These are phyloP conservation scores for Campopleginae sp. DNA, from an alignment of 2,888 invertebrate species.

Conservation along the genomic window DNA sequence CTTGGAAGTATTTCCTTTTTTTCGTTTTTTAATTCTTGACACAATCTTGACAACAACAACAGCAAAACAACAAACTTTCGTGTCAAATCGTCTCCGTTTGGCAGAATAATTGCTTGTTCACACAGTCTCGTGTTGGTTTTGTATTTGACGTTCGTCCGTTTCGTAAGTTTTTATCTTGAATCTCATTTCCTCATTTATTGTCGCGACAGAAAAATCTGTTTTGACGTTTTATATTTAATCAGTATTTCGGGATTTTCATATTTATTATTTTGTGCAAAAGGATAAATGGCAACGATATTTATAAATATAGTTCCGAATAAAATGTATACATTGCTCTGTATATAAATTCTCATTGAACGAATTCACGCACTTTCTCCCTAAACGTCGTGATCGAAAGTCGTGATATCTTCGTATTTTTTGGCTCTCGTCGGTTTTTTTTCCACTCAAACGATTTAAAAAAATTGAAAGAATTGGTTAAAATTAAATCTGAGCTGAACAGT, in stretches of 20 bases:
- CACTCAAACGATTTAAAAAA: slow-evolving; percentile 50
- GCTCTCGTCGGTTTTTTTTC: background rate
- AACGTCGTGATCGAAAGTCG: slow-evolving; percentile 30
- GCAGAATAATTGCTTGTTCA: slow-evolving; percentile 69
- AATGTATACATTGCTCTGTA: slow-evolving; percentile 50
- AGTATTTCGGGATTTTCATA: background rate
- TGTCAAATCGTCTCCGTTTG: slow-evolving; percentile 68
- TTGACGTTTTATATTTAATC: slow-evolving; percentile 9
- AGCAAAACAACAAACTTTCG: slow-evolving; percentile 76
- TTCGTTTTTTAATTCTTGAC: slow-evolving; percentile 80
- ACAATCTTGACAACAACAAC: slow-evolving; percentile 82
- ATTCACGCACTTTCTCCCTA: slow-evolving; percentile 22
- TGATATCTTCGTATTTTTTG: slow-evolving; percentile 7
- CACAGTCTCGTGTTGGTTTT: slow-evolving; percentile 45
- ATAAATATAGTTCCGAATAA: slow-evolving; percentile 24
- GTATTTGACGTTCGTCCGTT: background rate
- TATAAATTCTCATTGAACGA: slow-evolving; percentile 30
- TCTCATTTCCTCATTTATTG: background rate
- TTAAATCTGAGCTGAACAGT: slow-evolving; percentile 62
- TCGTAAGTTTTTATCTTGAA: background rate
- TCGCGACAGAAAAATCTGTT: slow-evolving; percentile 24
- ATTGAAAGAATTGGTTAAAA: slow-evolving; percentile 59
- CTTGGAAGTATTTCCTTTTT: slow-evolving; percentile 79
- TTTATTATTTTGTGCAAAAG: slow-evolving; percentile 46
- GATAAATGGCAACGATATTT: slow-evolving; percentile 41